Base-by-base conservation (phyloP, 2,797 vertebrate species). In the Spinibarbus caldwelli region DNA sequence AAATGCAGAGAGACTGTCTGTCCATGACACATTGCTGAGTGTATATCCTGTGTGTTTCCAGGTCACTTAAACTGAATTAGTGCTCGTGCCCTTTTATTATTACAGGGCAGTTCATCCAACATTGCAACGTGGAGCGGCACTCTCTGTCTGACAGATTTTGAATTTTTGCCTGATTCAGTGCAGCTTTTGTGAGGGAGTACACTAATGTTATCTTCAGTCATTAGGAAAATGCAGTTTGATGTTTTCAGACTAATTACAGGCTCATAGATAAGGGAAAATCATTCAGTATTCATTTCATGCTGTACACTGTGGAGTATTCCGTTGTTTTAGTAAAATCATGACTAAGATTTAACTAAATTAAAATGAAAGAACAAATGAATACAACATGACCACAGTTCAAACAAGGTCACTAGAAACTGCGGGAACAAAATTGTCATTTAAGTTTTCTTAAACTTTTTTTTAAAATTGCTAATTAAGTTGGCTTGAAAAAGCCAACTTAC, bases 31-130 rank as follows among this genome's bases (percentile, higher is more conserved):
- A 31, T 41, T 75, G 68, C 47, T 72, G 77, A 80, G 34, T 78
- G 45, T 62, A n/a, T 29, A 84, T 82, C 72, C 86, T 84, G 38
- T 81, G n/a, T 8, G 19, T 34, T 80, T 10, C 54, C 14, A 11
- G 34, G 57, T 85, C 34, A 80, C 52, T 21, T 75, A 15, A 47
- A 81, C 8, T 52, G 47, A 70, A 43, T 8, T 31, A 21, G 26
- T 17, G 11, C 19, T 17, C 5, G 6, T 78, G 82, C 7, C 73
- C 73, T 84, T 54, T 57, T 2, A 41, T 41, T 49, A 23, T 54
- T 78, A 47, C 26, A 57, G 43, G 43, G 2, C 23, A 14, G 23
- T 47, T n/a, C 31, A n/a, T 76, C 64, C 31, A n/a, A 5, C 14
- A 57, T 21, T 26, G 47, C 73, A 38, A 17, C 31, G 49, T 54